A percentile compares a stretch with the other conserved stretches of the same genome.
phyloP scores from a whole-genome alignment of 2,888 invertebrate species.

The Lottia scabra region DNA sequence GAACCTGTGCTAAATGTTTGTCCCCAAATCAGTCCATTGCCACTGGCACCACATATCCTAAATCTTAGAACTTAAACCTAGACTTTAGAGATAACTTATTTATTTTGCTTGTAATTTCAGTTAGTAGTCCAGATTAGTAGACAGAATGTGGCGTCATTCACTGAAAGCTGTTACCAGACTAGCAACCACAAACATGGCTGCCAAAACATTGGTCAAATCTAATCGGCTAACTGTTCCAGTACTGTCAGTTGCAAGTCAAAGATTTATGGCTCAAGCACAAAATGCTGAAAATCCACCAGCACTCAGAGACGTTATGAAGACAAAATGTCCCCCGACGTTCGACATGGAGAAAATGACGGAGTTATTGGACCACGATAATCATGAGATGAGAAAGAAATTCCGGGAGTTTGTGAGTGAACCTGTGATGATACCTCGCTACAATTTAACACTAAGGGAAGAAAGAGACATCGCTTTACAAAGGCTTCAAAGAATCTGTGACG shows the following conservation, averaged over 20 bases:
- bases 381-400: background rate
- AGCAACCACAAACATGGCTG: background rate
- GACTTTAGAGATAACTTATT: too few species aligned
- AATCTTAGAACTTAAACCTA: too few species aligned
- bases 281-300: background rate
- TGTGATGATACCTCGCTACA: background rate
- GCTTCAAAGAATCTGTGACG: background rate
- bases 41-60: too few species aligned
- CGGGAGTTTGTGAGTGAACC: background rate
- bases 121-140: background rate
- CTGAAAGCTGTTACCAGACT: background rate
- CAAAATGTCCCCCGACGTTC: background rate
- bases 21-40: too few species aligned
- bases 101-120: too few species aligned
- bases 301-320: background rate
- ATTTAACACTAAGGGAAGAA: background rate
- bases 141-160: background rate
- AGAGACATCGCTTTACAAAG: background rate
- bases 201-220: background rate
- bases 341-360: background rate
- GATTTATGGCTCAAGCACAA: background rate
- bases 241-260: background rate
- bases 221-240: background rate
- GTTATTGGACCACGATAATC: background rate
- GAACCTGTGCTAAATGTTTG: too few species aligned